These are phyloP conservation scores for Micrastur ruficollis DNA, from an alignment of 2,797 vertebrate genomes.

Conservation along the genomic window DNA sequence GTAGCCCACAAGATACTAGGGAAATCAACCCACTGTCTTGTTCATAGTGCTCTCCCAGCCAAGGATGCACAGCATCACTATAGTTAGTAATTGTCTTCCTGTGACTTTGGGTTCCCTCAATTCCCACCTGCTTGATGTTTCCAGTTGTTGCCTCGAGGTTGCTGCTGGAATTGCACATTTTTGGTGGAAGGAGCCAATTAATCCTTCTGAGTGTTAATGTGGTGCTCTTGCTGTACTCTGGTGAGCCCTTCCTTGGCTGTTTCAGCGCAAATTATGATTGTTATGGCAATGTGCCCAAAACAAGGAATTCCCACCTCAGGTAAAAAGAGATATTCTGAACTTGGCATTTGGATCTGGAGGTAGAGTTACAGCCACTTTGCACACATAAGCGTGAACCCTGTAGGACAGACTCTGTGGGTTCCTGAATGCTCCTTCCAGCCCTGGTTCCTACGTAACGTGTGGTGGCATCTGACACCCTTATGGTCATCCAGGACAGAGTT, in stretches of 20 bases:
- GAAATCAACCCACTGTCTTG: background rate
- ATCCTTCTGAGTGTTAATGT: background rate
- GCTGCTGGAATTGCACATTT: background rate
- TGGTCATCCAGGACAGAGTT: background rate
- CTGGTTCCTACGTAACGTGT: background rate
- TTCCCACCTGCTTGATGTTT: background rate
- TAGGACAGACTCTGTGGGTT: background rate
- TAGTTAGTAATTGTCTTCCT: background rate
- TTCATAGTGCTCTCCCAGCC: background rate
- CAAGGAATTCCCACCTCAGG: background rate
- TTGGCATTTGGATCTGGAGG: background rate
- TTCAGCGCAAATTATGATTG: background rate
- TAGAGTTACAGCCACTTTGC: background rate
- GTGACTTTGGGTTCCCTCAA: background rate
- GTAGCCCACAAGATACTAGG: background rate
- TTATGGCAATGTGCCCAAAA: background rate
- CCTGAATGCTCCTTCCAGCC: background rate
- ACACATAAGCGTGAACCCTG: accelerated
- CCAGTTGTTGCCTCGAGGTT: background rate
- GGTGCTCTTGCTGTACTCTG: background rate
- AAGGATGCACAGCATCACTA: background rate
- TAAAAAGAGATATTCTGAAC: background rate
- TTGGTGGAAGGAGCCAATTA: background rate
- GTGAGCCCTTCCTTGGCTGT: background rate
- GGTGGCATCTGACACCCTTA: background rate